Evolutionary conservation across 2,113 vertebrate species (phyloP).

Genomic region (Daphoenositta chrysoptera): DNA sequence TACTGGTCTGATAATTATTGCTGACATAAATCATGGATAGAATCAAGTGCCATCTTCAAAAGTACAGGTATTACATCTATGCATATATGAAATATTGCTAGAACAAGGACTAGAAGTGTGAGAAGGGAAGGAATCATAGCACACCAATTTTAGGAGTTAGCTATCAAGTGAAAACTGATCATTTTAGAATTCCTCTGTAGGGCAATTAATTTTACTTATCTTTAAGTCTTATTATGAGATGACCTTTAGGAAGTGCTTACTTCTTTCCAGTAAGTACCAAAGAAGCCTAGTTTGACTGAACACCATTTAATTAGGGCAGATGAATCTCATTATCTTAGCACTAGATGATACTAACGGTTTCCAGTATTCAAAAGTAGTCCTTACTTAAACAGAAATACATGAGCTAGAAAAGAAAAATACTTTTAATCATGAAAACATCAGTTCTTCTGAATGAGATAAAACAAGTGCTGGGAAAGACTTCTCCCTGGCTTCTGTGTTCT

Average conservation of each 20-base stretch:
- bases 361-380: background rate
- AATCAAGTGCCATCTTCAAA: background rate
- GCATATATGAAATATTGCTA: background rate
- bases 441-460: background rate
- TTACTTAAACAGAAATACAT: background rate
- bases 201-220: background rate
- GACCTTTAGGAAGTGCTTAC: background rate
- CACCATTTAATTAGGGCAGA: background rate
- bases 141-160: background rate
- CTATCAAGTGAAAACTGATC: background rate
- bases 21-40: background rate
- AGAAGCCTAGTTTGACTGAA: background rate
- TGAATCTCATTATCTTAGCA: background rate
- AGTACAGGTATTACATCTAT: background rate
- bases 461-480: background rate
- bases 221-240: background rate
- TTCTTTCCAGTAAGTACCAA: background rate
- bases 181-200: background rate
- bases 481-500: background rate
- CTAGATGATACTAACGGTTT: background rate
- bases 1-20: background rate
- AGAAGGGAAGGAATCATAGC: background rate
- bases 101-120: background rate
- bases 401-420: background rate
- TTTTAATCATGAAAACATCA: background rate